Conservation (phyloP, 1,140 invertebrate genomes). For the Trichonephila clavipes region DNA sequence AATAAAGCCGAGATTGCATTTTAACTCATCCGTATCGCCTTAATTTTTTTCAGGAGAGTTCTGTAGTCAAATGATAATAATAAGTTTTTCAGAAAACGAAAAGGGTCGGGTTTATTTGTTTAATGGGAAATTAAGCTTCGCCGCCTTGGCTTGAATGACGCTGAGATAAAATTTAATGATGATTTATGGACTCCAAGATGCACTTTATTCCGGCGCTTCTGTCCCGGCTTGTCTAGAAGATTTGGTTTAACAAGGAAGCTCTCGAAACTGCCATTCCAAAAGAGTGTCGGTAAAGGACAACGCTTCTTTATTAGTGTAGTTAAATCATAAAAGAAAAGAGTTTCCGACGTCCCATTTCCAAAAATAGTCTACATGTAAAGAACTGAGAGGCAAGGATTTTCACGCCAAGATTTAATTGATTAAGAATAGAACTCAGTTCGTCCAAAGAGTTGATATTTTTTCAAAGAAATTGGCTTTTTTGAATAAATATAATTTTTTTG, state of each 20-base stretch:
- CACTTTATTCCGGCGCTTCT: constrained; percentile 36
- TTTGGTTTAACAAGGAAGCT: not conserved
- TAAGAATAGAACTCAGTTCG: too few species aligned
- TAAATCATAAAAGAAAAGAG: constrained; percentile 13
- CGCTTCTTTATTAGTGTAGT: not conserved
- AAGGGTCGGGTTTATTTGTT: constrained; percentile 51
- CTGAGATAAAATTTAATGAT: constrained; percentile 60
- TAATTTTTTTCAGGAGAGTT: constrained; percentile 20
- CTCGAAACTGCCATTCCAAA: not conserved
- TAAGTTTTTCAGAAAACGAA: constrained; percentile 22
- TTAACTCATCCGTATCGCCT: constrained; percentile 43
- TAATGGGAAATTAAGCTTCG: constrained; percentile 60
- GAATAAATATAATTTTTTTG: too few species aligned
- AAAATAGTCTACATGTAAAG: constrained; percentile 27
- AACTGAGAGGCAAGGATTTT: not conserved
- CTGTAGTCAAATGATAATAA: constrained; percentile 23
- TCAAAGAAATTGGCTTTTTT: too few species aligned
- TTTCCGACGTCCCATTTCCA: not conserved
- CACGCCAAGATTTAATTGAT: not conserved
- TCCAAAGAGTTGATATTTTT: too few species aligned
- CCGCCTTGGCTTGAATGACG: constrained; percentile 11
- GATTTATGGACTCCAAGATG: constrained; percentile 48
- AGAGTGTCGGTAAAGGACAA: not conserved
- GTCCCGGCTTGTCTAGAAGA: not conserved
- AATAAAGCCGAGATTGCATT: constrained; percentile 39